Conservation (phyloP, 1,140 invertebrate genomes). For the Galendromus occidentalis region DNA sequence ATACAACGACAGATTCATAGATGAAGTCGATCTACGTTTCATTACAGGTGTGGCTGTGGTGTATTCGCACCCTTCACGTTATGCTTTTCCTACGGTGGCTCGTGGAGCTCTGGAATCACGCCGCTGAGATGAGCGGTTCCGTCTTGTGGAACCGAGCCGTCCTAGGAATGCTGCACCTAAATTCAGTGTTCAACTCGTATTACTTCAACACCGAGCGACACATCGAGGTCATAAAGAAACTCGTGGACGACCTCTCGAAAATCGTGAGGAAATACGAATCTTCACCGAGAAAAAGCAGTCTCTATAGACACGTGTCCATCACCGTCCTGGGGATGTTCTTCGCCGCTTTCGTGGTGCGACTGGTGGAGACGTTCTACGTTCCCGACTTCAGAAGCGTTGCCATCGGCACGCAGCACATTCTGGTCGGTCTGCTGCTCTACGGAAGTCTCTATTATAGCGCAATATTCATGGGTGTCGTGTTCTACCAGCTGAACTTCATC, state of each 20-base stretch:
- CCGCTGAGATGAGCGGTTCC: neutral
- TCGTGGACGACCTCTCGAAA: neutral
- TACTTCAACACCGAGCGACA: constrained; percentile 1
- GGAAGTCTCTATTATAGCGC: neutral
- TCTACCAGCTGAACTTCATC: constrained; percentile 1
- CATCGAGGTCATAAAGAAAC: neutral
- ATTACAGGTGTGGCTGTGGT: constrained; percentile 1
- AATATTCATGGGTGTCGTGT: neutral
- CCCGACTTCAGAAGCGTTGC: neutral
- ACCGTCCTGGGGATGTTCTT: neutral
- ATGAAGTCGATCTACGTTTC: too few species aligned
- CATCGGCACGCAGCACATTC: neutral
- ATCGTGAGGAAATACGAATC: constrained; percentile 3
- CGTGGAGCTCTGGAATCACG: neutral
- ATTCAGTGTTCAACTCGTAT: neutral
- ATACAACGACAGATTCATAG: too few species aligned
- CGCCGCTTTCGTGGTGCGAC: neutral
- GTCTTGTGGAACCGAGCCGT: neutral
- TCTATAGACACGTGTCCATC: neutral
- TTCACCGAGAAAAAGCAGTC: neutral
- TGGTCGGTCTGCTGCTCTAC: neutral
- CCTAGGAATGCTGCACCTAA: neutral
- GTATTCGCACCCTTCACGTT: neutral
- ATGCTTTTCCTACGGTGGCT: neutral
- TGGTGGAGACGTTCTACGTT: constrained; percentile 5